Base-by-base conservation (phyloP, 2,113 vertebrate genomes). In the Platichthys stellatus region DNA sequence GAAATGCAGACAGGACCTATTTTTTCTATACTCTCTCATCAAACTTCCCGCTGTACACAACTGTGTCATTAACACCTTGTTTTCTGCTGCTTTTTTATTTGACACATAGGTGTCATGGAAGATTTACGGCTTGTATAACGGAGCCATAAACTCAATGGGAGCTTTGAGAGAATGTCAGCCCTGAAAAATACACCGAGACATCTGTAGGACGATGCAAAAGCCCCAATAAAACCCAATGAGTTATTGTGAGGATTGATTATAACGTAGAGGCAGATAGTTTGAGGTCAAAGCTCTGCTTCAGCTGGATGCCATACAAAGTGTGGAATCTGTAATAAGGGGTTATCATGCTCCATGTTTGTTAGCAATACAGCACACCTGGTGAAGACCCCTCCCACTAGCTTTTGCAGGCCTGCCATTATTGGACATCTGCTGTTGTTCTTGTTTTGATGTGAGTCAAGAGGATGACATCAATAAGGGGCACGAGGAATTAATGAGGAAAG, bases 241-340 rank as follows among this genome's bases (percentile, higher is more conserved):
- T 88, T 89, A 80, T 84, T 72, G 79, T 68, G 24, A 26, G 47
- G 63, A 88, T 86, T 88, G 64, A 90, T 89, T 87, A 85, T 81
- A 73, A 69, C 49, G 71, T 63, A 49, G 74, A 28, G 38, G 24
- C 18, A 58, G 64, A 77, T 43, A 47, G 66, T 87, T 88, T 67
- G 47, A 69, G 85, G 78, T 89, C 88, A 80, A 77, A 85, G 64
- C 54, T 53, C 40, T 49, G 40, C 78, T 65, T 76, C 80, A 28
- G 62, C 63, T 80, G 51, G 76, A 85, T 92, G 90, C 80, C 72
- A 23, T 76, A 68, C 21, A 63, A 61, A 65, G 73, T 84, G 87
- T 78, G 84, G 86, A 90, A 94, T 90, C 76, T 92, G 91, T 94
- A 95, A 95, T 95, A 85, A 94, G 76, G 38, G 92, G 93, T 93